Evolutionary conservation across 2,113 vertebrate genomes (phyloP), one percentile per base, ranked within the genome.

Genomic region (Gallinago jamesoni): DNA sequence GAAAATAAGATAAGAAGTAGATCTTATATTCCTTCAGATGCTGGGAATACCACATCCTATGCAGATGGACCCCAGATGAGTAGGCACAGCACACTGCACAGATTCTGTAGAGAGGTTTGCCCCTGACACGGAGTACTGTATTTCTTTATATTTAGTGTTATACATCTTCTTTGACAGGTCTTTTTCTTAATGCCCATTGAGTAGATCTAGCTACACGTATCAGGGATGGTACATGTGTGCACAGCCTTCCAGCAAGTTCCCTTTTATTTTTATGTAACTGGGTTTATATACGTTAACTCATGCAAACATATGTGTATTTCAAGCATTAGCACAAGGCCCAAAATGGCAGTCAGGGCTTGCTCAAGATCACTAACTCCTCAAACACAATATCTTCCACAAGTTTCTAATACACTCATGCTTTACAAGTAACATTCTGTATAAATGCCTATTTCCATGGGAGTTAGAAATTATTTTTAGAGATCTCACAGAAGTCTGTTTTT

Each of bases 71-170:
- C 22, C 12, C 45, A 67, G 33, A 67, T 16, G n/a, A 53, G 55
- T 7, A 68, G 7, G 15, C 33, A 55, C 5, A 39, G 20, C 39
- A 37, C 0, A 0, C 47, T 33, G 25, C 52, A 28, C 10, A 50
- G 35, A 74, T 64, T 35, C 30, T 31, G 21, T 9, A 14, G 25
- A 11, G 23, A 66, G 17, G 68, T 52, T 81, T 14, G 33, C 25
- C 4, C 19, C 27, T 27, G 14, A 41, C 10, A 8, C 35, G 27
- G 22, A 43, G 35, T 43, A 22, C 21, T 28, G 22, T 67, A 22
- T 3, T 3, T 59, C 37, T 75, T 80, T 50, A 15, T 43, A 35
- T 22, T 14, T 67, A 43, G 9, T 20, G 9, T 67, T 45, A 33
- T 12, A n/a, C 3, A 22, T 43, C 30, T 33, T 50, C 14, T 74